These are phyloP conservation scores for Trididemnum clinides DNA, from an alignment of 23 tunicate genomes.

Conservation along the genomic window DNA sequence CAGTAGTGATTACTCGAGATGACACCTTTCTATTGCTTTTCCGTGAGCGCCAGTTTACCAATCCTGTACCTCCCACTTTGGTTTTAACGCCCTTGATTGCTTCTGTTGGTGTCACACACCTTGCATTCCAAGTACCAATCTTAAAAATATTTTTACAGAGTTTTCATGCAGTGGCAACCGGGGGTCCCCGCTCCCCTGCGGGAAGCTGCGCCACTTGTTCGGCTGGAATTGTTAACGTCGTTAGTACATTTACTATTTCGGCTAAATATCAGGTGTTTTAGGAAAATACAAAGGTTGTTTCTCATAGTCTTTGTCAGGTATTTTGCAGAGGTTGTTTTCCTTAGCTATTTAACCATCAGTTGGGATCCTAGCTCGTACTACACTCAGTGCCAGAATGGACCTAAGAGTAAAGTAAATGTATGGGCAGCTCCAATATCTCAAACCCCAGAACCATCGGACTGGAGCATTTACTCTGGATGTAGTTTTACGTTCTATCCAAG, in stretches of 20 bases:
- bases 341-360: too few species aligned
- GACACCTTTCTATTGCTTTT: neutral
- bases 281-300: neutral
- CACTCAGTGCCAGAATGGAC: too few species aligned
- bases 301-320: neutral
- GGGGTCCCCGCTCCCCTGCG: neutral
- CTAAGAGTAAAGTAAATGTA: too few species aligned
- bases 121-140: neutral
- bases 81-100: neutral
- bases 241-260: neutral
- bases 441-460: too few species aligned
- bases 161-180: neutral
- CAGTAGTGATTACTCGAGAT: neutral
- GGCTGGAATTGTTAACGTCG: neutral
- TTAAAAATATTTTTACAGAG: neutral
- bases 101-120: neutral
- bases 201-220: neutral
- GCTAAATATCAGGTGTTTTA: neutral
- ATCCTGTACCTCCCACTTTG: neutral
- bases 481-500: too few species aligned
- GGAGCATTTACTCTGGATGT: too few species aligned
- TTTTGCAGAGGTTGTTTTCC: neutral
- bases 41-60: neutral
- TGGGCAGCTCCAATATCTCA: too few species aligned
- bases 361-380: too few species aligned